Conservation (phyloP, 2,888 invertebrate species). For the Caenorhabditis sulstoni region DNA sequence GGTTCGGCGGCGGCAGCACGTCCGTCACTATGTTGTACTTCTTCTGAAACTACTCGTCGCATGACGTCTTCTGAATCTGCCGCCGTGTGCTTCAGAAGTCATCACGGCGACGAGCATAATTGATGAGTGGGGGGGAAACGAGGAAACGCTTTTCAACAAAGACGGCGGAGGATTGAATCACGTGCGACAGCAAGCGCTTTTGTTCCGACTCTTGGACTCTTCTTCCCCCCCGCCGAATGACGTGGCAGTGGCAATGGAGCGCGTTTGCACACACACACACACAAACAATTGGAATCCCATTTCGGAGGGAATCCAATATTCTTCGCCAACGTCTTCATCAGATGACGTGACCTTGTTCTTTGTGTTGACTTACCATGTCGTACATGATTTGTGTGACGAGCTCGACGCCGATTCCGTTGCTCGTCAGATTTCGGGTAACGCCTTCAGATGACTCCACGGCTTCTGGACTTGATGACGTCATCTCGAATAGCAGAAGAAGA, state of each 20-base stretch:
- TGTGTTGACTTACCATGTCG: conserved; percentile 47
- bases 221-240: no score
- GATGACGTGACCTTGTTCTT: conserved; percentile 3
- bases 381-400: conserved; percentile 57
- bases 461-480: conserved; percentile 13
- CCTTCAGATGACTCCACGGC: conserved; percentile 19
- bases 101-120: conserved; percentile 12
- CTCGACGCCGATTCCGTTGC: conserved; percentile 39
- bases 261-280: no score
- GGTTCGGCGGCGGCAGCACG: conserved; percentile 79
- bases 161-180: no score
- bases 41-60: conserved; percentile 30
- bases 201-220: no score
- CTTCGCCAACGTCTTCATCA: background rate
- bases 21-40: conserved; percentile 69
- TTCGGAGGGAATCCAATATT: no score
- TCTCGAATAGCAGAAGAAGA: conserved; percentile 8
- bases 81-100: background rate
- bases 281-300: no score
- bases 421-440: conserved; percentile 6
- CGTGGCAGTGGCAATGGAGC: no score
- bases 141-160: background rate
- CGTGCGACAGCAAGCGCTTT: no score
- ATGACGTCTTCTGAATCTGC: conserved; percentile 1
- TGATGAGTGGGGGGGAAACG: background rate